Base-by-base conservation (phyloP, 1,140 invertebrate genomes). In the Physella acuta region DNA sequence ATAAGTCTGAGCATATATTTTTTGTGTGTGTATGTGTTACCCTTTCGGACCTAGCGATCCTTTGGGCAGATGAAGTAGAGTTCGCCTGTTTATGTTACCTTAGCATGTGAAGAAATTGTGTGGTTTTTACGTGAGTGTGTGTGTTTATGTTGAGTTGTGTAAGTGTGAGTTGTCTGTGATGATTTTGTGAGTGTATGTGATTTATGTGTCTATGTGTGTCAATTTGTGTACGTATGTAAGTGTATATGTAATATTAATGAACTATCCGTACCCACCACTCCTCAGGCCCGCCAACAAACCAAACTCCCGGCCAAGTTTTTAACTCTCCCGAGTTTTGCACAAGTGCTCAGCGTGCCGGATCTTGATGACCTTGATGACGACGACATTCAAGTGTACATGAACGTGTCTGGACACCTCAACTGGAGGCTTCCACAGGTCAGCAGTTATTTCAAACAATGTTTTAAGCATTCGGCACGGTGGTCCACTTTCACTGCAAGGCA, bases 391-490 rank as follows among this genome's bases (percentile, higher is more conserved):
- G 3, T 20, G 1, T 30, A 60, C 30, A 49, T 72, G 33, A 64
- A 63, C 24, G 33, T 56, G 5, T 72, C 71, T 11, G 28, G 65
- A 8, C 52, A 44, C 30, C 24, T 58, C 37, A 59, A 59, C 28
- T 72, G 71, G 71, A 52, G 65, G 17, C 39, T 55, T 1, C 26
- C 71, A 24, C 71, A 72, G 66, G 71, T 72, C 62, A 51, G 20
- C 20, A 31, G 16, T 4, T 16, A 2, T 3, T 56, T 58, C 11
- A 24, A 2, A 14, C 5, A 5, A 8, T 39, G 14, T 16, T 39
- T 17, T 5, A 56, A 20, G 5, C 26, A 56, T 58, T 3, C 31
- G 11, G 4, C 28, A 3, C 20, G 4, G 20, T n/a, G 4, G n/a
- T 53, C n/a, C 20, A 8, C 5, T 53, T 3, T 53, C 4, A 53